phyloP scores from a whole-genome alignment of 2,113 vertebrate genomes.

The Acanthisitta chloris region DNA sequence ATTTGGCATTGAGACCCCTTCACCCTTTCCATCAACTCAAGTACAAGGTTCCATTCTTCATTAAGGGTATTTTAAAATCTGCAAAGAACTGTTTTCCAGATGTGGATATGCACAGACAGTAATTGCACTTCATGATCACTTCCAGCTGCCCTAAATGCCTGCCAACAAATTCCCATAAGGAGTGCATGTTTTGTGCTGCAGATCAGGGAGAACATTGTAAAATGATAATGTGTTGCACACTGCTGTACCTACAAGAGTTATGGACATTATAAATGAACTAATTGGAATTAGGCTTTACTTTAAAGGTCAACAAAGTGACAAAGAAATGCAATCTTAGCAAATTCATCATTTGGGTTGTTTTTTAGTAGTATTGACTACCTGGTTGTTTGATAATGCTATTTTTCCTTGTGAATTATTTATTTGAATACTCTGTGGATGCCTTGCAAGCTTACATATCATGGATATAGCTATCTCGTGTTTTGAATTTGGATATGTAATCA shows the following conservation, averaged over 20 bases:
- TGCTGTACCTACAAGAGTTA: slow-evolving; percentile 81
- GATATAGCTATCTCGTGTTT: not conserved
- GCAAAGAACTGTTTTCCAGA: slow-evolving; percentile 88
- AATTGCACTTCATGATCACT: slow-evolving; percentile 96
- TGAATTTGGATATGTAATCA: slow-evolving; percentile 53
- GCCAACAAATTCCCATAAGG: slow-evolving; percentile 88
- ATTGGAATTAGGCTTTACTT: slow-evolving; percentile 76
- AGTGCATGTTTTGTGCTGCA: slow-evolving; percentile 83
- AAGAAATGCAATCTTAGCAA: slow-evolving; percentile 66
- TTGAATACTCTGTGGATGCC: not conserved
- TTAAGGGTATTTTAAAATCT: slow-evolving; percentile 79
- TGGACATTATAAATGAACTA: slow-evolving; percentile 83
- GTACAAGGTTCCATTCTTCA: slow-evolving; percentile 78
- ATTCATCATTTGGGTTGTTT: slow-evolving; percentile 43
- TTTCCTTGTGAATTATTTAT: slow-evolving; percentile 31
- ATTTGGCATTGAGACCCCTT: slow-evolving; percentile 54
- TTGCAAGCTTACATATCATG: not conserved
- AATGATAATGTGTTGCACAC: slow-evolving; percentile 86
- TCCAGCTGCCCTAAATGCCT: slow-evolving; percentile 89
- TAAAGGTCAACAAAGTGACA: slow-evolving; percentile 74
- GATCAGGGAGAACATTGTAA: slow-evolving; percentile 85
- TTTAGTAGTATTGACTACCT: slow-evolving; percentile 54
- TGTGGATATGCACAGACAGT: slow-evolving; percentile 91
- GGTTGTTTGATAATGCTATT: slow-evolving; percentile 22
- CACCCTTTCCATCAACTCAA: slow-evolving; percentile 57